Evolutionary conservation across 1,140 invertebrate species (phyloP), one percentile per base, ranked within the genome.

Genomic region (Dendrolimus punctatus): DNA sequence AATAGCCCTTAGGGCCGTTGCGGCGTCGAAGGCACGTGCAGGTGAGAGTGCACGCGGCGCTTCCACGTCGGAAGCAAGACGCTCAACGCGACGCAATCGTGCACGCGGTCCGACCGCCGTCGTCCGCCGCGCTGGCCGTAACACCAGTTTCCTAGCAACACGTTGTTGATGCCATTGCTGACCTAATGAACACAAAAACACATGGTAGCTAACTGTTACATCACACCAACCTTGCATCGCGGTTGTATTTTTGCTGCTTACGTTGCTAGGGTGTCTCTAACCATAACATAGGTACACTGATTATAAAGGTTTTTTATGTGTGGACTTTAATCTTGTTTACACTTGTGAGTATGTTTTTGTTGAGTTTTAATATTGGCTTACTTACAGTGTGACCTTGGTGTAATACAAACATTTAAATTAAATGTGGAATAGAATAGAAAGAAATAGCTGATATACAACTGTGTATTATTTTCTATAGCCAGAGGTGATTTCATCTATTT

Each of bases 91-190:
- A 62, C 53, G 55, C 55, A 63, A 57, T 55, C 65, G 73, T 73
- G 76, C 82, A 83, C 80, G 80, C 80, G 79, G 80, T 72, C 58
- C 42, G 40, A 9, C 8, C 51, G 49, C 45, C 42, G 40, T 43
- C 59, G 60, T 49, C 45, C 42, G 40, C 46, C 59, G 60, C 68
- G 65, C 68, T 63, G 64, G 60, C 64, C 58, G 57, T 61, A 68
- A 64, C 68, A 68, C 57, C 68, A 81, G 83, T 86, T 76, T 86
- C 83, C 80, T 86, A 86, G 83, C 83, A 86, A 86, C 81, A 78
- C 70, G 74, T 71, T 81, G 83, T 86, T 86, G 83, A 84, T 73
- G 73, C 79, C 62, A 76, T 72, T 72, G 69, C 67, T 81, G 74
- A 80, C 72, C 75, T 68, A 71, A 81, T 85, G 75, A 83, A 81